Evolutionary conservation across 2,113 vertebrate genomes (phyloP).

Genomic region (Butorides virescens): DNA sequence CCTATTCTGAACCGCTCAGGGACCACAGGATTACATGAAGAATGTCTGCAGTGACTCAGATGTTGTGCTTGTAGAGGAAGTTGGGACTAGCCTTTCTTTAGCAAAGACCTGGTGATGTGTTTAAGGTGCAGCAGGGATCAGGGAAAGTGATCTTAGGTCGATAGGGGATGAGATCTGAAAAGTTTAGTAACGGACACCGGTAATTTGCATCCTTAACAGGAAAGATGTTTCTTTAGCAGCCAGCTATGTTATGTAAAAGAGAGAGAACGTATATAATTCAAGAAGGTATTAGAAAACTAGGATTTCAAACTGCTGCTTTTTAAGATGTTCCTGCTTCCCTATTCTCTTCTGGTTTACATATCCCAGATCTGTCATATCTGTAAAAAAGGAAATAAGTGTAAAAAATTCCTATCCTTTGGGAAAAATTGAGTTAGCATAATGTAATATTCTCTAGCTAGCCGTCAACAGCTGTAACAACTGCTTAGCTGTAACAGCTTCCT

Average conservation of each 20-base stretch:
- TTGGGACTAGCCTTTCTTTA: background rate
- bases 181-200: background rate
- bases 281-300: background rate
- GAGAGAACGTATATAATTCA: background rate
- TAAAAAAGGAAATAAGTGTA: background rate
- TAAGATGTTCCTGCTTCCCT: background rate
- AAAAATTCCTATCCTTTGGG: background rate
- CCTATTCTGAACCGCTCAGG: background rate
- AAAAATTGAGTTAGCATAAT: background rate
- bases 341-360: constrained; percentile 16
- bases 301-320: background rate
- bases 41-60: background rate
- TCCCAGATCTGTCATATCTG: background rate
- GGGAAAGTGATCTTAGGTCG: background rate
- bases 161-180: background rate
- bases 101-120: background rate
- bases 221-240: background rate
- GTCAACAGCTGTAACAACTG: background rate
- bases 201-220: background rate
- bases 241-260: background rate
- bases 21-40: accelerated
- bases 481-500: constrained; percentile 4
- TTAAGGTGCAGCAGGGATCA: background rate
- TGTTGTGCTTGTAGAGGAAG: background rate
- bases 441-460: constrained; percentile 1